phyloP scores from a whole-genome alignment of 2,113 vertebrate genomes.

The Dermatemys mawii region DNA sequence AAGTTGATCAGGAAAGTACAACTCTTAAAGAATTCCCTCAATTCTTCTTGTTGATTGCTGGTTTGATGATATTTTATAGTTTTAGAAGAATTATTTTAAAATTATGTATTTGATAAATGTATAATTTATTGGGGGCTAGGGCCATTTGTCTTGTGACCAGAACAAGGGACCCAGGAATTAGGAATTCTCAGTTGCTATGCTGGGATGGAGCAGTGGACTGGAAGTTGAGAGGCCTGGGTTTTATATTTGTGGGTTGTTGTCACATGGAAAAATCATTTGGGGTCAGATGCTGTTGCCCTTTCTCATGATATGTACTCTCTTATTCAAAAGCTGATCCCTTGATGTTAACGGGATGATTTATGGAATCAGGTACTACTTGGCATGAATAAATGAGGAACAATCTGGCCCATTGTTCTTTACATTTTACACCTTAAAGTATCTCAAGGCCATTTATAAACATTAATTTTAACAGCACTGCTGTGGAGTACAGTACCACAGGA shows the following conservation, averaged over 20 bases:
- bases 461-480: background rate
- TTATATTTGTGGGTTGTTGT: background rate
- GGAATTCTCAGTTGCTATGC: background rate
- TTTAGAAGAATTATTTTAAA: background rate
- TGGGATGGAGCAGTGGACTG: background rate
- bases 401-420: background rate
- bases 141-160: background rate
- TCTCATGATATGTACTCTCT: background rate
- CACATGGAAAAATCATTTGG: background rate
- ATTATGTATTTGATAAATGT: background rate
- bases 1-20: background rate
- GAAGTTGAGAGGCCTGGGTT: background rate
- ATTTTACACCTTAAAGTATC: background rate
- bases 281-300: background rate
- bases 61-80: background rate
- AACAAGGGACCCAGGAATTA: background rate
- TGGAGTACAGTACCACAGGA: background rate
- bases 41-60: too few species aligned
- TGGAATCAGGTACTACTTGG: background rate
- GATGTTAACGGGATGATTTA: background rate
- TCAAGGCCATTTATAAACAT: background rate
- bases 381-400: background rate
- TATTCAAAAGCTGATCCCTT: background rate
- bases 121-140: background rate
- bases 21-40: background rate